Percentiles rank a stretch among this genome's conserved stretches.
phyloP scores from a whole-genome alignment of 2,113 vertebrate genomes.

The Laterallus jamaicensis region DNA sequence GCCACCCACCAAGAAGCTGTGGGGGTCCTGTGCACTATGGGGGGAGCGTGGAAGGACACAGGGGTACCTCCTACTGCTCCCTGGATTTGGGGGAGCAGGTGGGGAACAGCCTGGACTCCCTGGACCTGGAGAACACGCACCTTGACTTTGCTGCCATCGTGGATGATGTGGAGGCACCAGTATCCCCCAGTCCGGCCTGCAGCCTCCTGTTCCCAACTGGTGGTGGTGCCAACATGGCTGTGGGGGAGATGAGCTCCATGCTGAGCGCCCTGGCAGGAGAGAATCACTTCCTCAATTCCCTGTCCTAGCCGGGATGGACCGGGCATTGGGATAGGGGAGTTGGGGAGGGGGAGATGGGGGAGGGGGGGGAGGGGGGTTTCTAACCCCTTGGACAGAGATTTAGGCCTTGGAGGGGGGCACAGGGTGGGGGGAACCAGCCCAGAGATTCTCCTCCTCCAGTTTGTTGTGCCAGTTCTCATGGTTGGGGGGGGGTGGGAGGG shows the following conservation, averaged over 20 bases:
- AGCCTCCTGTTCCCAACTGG: neutral
- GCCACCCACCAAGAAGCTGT: conserved; percentile 52
- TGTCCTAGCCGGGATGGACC: conserved; percentile 72
- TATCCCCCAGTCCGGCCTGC: no score
- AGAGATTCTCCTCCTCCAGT: no score
- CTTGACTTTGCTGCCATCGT: conserved; percentile 97
- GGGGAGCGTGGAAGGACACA: conserved; percentile 69
- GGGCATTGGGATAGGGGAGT: neutral
- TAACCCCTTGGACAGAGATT: neutral
- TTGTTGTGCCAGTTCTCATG: neutral
- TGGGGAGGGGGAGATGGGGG: conserved; percentile 76
- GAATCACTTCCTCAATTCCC: conserved; percentile 92
- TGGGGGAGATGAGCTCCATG: conserved; percentile 96
- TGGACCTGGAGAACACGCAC: conserved; percentile 95
- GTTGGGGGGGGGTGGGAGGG: neutral
- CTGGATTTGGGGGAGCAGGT: conserved; percentile 79
- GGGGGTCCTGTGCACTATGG: conserved; percentile 62
- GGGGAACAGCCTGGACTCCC: conserved; percentile 89
- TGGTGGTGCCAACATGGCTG: conserved; percentile 88
- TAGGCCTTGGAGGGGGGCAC: no score
- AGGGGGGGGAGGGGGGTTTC: fast-evolving
- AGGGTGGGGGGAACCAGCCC: neutral
- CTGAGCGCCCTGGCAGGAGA: conserved; percentile 91
- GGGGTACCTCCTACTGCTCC: conserved; percentile 77
- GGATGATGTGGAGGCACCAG: conserved; percentile 85